Conservation (phyloP, 2,113 vertebrate genomes). For the Limanda limanda region DNA sequence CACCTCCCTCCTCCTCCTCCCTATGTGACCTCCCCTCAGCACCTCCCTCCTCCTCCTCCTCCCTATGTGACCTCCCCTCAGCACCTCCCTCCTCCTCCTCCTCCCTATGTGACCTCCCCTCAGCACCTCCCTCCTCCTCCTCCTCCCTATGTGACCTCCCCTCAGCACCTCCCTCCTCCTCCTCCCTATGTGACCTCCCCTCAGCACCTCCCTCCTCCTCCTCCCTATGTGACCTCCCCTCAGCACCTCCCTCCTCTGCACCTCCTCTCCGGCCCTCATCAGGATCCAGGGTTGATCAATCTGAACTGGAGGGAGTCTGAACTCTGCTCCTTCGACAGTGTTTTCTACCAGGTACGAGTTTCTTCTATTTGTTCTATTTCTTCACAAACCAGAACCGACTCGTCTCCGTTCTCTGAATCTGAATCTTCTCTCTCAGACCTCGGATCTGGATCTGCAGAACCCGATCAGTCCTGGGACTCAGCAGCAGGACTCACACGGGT, state of each 20-base stretch:
- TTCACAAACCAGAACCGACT: background rate
- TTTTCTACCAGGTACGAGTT: constrained; percentile 49
- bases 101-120: constrained; percentile 15
- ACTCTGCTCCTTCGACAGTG: background rate
- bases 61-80: too few relatives aligned
- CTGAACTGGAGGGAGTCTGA: constrained; percentile 16
- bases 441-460: constrained; percentile 17
- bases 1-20: constrained; percentile 12
- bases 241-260: constrained; percentile 19
- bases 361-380: background rate
- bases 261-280: background rate
- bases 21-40: constrained; percentile 21
- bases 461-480: constrained; percentile 14
- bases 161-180: background rate
- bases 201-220: constrained; percentile 19
- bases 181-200: constrained; percentile 12
- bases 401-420: background rate
- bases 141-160: too few relatives aligned
- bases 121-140: background rate
- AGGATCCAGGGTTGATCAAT: background rate
- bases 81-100: constrained; percentile 14
- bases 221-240: too few relatives aligned
- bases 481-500: constrained; percentile 8
- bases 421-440: constrained; percentile 1
- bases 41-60: constrained; percentile 16